Evolutionary conservation across 2,888 invertebrate species (phyloP).

Genomic region (Catocala sponsa): DNA sequence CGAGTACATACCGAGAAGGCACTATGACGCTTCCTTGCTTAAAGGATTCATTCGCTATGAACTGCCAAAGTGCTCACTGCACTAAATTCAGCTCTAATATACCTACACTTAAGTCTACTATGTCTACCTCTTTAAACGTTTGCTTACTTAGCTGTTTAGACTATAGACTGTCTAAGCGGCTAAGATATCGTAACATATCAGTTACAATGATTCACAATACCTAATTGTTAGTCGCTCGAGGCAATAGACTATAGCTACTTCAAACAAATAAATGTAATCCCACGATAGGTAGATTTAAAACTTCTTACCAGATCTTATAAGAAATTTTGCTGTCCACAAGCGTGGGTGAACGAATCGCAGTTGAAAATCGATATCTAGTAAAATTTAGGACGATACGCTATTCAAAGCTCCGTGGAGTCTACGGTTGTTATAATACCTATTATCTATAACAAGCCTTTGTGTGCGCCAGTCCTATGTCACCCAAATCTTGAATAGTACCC

Average conservation of each 20-base stretch:
- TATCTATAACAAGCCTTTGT: constrained; percentile 47
- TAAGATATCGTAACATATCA: too few relatives aligned
- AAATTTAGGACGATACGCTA: constrained; percentile 59
- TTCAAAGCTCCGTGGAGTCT: constrained; percentile 56
- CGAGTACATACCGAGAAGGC: constrained; percentile 37
- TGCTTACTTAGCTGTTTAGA: neutral
- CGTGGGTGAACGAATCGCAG: constrained; percentile 30
- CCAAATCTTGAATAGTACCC: constrained; percentile 27
- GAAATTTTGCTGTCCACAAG: constrained; percentile 6
- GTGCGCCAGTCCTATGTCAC: constrained; percentile 39
- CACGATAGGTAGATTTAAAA: too few relatives aligned
- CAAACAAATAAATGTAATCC: too few relatives aligned
- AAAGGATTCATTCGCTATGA: constrained; percentile 13
- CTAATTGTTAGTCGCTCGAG: too few relatives aligned
- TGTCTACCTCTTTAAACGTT: neutral
- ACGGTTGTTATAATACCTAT: constrained; percentile 47
- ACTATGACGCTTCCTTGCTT: constrained; percentile 11
- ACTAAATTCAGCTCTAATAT: neutral
- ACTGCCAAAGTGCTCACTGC: constrained; percentile 10
- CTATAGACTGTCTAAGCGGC: too few relatives aligned
- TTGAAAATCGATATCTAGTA: constrained; percentile 61
- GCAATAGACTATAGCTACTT: too few relatives aligned
- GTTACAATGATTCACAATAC: too few relatives aligned
- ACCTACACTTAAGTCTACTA: neutral
- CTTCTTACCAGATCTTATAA: neutral